Evolutionary conservation across 2,888 invertebrate genomes (phyloP).

Genomic region (Eremobia ochroleuca): DNA sequence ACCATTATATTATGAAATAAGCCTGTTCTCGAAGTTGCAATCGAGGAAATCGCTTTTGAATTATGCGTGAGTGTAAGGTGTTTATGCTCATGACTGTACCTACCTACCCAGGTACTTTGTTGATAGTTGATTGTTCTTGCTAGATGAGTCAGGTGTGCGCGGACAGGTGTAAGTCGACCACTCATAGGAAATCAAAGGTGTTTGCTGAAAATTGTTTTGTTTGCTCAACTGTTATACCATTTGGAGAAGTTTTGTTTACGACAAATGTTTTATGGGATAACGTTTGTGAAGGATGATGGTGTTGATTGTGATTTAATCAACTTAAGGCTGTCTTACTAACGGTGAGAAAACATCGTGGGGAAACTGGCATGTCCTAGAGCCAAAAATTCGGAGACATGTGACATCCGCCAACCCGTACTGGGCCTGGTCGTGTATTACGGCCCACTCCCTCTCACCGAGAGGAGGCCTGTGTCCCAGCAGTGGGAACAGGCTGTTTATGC

Average conservation of each 20-base stretch:
- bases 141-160: slow-evolving; percentile 52
- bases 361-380: too few relatives aligned
- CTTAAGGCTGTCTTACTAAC: neutral
- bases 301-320: neutral
- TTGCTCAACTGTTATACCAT: slow-evolving; percentile 12
- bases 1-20: neutral
- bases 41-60: neutral
- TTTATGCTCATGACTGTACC: neutral
- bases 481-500: too few relatives aligned
- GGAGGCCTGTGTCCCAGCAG: too few relatives aligned
- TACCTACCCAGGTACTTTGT: slow-evolving; percentile 29
- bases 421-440: too few relatives aligned
- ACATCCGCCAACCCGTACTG: too few relatives aligned
- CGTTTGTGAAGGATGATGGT: neutral
- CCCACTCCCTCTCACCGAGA: too few relatives aligned
- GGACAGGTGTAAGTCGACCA: slow-evolving; percentile 43
- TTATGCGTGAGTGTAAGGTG: neutral
- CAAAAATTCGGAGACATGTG: too few relatives aligned
- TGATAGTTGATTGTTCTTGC: slow-evolving; percentile 59
- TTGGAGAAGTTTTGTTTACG: slow-evolving; percentile 14
- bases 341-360: too few relatives aligned
- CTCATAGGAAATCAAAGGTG: slow-evolving; percentile 24
- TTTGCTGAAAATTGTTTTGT: slow-evolving; percentile 48
- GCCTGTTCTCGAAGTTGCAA: neutral
- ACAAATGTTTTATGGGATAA: neutral